Conservation (phyloP, 2,888 invertebrate genomes). For the Norana najaformis region DNA sequence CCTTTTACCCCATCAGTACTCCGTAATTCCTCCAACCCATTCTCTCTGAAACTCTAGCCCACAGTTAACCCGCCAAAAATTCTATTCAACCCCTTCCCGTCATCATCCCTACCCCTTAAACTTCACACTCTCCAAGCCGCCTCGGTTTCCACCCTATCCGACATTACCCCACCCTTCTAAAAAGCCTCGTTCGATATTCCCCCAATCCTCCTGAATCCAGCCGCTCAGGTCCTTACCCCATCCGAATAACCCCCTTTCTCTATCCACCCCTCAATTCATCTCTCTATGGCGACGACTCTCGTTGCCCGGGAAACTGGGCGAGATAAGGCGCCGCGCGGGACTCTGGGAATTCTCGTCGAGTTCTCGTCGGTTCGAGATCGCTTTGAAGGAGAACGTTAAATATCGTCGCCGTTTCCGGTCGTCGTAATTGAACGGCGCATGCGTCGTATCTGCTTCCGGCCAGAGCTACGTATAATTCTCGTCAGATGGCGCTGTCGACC, state of each 20-base stretch:
- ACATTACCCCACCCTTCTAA: not conserved
- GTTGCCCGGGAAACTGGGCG: not conserved
- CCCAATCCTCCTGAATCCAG: too few species aligned
- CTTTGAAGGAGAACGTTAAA: slow-evolving; percentile 17
- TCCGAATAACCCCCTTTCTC: not conserved
- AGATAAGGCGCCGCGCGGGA: not conserved
- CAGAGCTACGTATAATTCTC: not conserved
- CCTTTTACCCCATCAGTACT: too few species aligned
- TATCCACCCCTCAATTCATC: not conserved
- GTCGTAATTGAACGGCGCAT: slow-evolving; percentile 16
- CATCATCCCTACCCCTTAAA: not conserved
- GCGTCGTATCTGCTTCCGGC: slow-evolving; percentile 17
- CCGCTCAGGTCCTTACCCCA: not conserved
- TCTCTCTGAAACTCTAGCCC: too few species aligned
- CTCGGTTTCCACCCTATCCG: not conserved
- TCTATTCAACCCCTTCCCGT: too few species aligned
- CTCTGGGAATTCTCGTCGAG: slow-evolving; percentile 15
- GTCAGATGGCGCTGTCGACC: slow-evolving; percentile 14
- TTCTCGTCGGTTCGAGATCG: not conserved
- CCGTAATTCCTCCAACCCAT: too few species aligned
- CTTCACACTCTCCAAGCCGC: too few species aligned
- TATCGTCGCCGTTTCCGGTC: not conserved
- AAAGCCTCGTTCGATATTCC: too few species aligned
- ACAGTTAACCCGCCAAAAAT: too few species aligned
- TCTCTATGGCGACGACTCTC: not conserved